Conservation (phyloP, 2,113 vertebrate genomes). For the Cranoglanis bouderius region DNA sequence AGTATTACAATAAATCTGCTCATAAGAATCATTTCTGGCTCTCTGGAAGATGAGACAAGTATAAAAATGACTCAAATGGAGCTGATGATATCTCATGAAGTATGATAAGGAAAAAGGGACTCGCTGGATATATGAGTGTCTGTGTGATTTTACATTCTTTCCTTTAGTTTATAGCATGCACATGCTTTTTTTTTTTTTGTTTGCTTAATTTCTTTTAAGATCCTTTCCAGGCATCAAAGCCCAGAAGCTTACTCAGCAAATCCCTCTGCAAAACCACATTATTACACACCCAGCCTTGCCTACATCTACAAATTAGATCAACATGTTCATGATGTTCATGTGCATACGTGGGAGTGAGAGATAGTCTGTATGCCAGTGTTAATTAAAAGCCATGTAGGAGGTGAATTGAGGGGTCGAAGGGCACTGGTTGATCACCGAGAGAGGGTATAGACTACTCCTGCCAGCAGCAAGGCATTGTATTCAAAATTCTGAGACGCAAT, state of each 20-base stretch:
- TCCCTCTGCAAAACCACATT: conserved; percentile 35
- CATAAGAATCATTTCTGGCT: not conserved
- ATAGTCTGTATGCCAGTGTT: conserved; percentile 15
- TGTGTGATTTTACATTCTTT: not conserved
- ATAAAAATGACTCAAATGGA: conserved; percentile 21
- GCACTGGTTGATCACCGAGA: conserved; percentile 36
- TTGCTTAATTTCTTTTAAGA: conserved; percentile 1
- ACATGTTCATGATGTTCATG: not conserved
- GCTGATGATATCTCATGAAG: conserved; percentile 1
- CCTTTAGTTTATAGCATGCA: not conserved
- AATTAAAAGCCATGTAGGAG: conserved; percentile 50
- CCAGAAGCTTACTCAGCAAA: conserved; percentile 41
- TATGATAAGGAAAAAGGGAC: not conserved
- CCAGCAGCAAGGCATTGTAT: conserved; percentile 35
- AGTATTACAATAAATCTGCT: conserved; percentile 3
- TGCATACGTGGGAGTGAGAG: not conserved
- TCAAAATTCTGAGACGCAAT: conserved; percentile 59
- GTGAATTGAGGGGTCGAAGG: conserved; percentile 57
- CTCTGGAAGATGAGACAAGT: not conserved
- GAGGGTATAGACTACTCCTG: conserved; percentile 41
- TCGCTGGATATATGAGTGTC: not conserved
- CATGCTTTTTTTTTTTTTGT: not conserved
- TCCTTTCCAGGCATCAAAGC: conserved; percentile 1
- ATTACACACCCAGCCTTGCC: conserved; percentile 22
- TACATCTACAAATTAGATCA: conserved; percentile 22